phyloP scores from a whole-genome alignment of 1,140 invertebrate genomes.

The Drosophila yakuba region DNA sequence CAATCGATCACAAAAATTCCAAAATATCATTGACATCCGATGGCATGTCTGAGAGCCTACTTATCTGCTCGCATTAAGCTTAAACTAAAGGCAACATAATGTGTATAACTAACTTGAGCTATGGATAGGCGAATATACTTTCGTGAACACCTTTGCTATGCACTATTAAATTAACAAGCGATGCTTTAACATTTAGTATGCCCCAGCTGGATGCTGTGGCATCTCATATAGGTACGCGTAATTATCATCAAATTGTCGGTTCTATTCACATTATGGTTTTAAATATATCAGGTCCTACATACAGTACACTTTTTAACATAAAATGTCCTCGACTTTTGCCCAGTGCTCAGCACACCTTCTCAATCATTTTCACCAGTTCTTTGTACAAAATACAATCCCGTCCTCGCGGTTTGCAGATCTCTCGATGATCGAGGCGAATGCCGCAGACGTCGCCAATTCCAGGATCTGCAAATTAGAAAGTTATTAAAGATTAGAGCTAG shows the following conservation, averaged over 20 bases:
- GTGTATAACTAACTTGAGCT: constrained; percentile 31
- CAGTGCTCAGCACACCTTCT: constrained; percentile 76
- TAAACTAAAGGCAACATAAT: constrained; percentile 43
- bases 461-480: constrained; percentile 85
- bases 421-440: constrained; percentile 89
- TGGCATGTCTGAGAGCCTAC: constrained; percentile 63
- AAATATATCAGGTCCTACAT: constrained; percentile 49
- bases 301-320: constrained; percentile 14
- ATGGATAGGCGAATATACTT: constrained; percentile 27
- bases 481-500: no score
- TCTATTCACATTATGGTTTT: constrained; percentile 71
- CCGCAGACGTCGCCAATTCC: constrained; percentile 88
- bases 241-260: constrained; percentile 54
- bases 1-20: constrained; percentile 49
- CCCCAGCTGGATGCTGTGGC: constrained; percentile 13
- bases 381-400: constrained; percentile 88
- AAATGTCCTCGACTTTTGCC: constrained; percentile 22
- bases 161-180: constrained; percentile 45
- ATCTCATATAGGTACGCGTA: constrained; percentile 65
- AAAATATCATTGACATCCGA: constrained; percentile 49
- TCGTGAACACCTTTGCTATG: constrained; percentile 51
- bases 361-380: constrained; percentile 87
- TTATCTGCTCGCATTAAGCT: constrained; percentile 20
- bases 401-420: constrained; percentile 90
- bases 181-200: constrained; percentile 29